Base-by-base conservation (phyloP, 2,888 invertebrate genomes). In the Drosophila villosipedis region DNA sequence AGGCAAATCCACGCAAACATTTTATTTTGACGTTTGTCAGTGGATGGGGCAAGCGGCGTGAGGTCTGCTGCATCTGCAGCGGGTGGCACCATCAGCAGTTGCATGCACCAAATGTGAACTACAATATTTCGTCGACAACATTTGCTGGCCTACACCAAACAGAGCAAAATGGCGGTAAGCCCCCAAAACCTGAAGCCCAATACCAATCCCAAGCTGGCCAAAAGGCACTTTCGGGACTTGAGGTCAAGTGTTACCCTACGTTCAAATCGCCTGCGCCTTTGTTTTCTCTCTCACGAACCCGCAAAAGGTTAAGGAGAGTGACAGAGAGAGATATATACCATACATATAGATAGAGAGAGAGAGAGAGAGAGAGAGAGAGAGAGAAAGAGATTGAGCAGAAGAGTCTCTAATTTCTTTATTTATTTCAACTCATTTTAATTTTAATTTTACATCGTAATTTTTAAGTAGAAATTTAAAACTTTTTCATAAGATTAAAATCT, bases 1-100 rank as follows among this genome's bases (percentile, higher is more conserved):
- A 73, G 73, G 78, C 83, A 86, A 86, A 86, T 85, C 87, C 84
- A 85, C 87, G 84, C 84, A 85, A 82, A 85, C 86, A 85, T 85
- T 85, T 83, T 85, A 84, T 85, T 85, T 85, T 85, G 87, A 84
- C 84, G 66, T 80, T 86, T 86, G 80, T 82, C 78, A 80, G 84
- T 69, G 77, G 74, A 41, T 43, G 58, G 63, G 39, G 33, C 65
- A 58, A 12, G 16, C 31, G n/a, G 28, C 7, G 31, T 16, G 43
- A 16, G 54, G 61, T 30, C 30, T 31, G 54, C 65, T 47, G 53
- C 31, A 35, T 25, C 55, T 22, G 37, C 54, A 65, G 55, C 63
- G 63, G 75, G 33, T 33, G 58, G 50, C 52, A 19, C 22, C 35
- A 47, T 25, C 43, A 35, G 68, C 57, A 57, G 28, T 12, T 59